phyloP scores from a whole-genome alignment of 2,888 invertebrate genomes.

The Anorthoa munda region DNA sequence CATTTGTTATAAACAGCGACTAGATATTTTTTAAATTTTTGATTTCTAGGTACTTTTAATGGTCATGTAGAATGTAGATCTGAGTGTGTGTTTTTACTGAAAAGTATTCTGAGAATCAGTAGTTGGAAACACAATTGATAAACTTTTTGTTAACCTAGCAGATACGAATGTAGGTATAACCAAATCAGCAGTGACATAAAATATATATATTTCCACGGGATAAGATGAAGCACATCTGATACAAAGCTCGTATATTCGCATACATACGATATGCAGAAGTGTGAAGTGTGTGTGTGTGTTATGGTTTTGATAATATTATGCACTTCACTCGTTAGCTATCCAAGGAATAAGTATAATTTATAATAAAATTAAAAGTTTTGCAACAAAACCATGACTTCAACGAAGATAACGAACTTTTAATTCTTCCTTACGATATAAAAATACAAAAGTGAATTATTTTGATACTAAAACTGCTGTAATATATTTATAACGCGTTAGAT shows the following conservation, averaged over 20 bases:
- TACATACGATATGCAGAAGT: neutral
- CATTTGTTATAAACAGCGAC: neutral
- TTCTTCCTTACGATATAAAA: constrained; percentile 11
- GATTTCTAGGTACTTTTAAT: too few species aligned
- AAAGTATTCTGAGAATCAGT: too few species aligned
- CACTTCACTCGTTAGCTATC: neutral
- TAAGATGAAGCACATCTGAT: neutral
- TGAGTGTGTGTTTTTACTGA: too few species aligned
- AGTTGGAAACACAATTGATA: too few species aligned
- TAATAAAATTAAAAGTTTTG: constrained; percentile 11
- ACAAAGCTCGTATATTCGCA: neutral
- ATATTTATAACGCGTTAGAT: constrained; percentile 29
- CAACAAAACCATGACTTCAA: constrained; percentile 11
- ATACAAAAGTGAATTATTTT: constrained; percentile 23
- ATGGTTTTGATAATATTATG: neutral
- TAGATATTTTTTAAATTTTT: neutral
- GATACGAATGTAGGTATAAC: neutral
- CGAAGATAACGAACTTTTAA: constrained; percentile 35
- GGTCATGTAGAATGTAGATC: too few species aligned
- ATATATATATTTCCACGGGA: neutral
- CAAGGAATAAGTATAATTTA: neutral
- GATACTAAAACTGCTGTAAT: constrained; percentile 19
- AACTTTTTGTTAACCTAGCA: neutral
- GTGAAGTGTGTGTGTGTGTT: neutral
- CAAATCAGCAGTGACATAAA: neutral